Evolutionary conservation across 2,113 vertebrate species (phyloP).

Genomic region (Catharus minimus): DNA sequence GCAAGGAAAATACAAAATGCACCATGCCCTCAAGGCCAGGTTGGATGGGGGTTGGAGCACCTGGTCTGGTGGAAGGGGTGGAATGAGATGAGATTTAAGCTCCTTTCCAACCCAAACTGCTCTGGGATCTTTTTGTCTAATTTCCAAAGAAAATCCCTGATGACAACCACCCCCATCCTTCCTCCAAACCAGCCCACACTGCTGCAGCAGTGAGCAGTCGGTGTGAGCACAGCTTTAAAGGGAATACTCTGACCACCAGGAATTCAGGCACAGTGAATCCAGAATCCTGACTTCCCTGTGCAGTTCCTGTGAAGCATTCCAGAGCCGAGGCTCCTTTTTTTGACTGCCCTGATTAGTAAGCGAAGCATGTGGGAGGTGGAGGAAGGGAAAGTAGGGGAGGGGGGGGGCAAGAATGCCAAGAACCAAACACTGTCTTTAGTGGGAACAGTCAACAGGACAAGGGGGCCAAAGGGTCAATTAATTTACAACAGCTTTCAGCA

Average conservation of each 20-base stretch:
- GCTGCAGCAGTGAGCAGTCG: accelerated
- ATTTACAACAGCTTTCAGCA: slow-evolving; percentile 33
- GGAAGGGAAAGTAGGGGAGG: background rate
- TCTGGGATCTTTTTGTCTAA: background rate
- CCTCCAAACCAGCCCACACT: accelerated
- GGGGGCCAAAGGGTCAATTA: slow-evolving; percentile 26
- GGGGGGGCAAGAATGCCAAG: background rate
- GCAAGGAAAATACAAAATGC: background rate
- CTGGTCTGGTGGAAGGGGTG: background rate
- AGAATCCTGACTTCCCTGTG: background rate
- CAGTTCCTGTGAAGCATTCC: background rate
- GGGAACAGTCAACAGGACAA: slow-evolving; percentile 5
- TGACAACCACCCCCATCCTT: accelerated
- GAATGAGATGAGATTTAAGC: background rate
- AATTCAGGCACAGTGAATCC: background rate
- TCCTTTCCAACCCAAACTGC: background rate
- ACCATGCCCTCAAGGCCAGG: background rate
- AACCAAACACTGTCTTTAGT: background rate
- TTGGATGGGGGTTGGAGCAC: background rate
- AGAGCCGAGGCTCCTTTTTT: background rate
- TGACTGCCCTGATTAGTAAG: background rate
- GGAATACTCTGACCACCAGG: background rate
- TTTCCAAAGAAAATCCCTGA: background rate
- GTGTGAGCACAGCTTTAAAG: accelerated
- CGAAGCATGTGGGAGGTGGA: background rate